Evolutionary conservation across 2,113 vertebrate species (phyloP).

Genomic region (Anolis carolinensis): DNA sequence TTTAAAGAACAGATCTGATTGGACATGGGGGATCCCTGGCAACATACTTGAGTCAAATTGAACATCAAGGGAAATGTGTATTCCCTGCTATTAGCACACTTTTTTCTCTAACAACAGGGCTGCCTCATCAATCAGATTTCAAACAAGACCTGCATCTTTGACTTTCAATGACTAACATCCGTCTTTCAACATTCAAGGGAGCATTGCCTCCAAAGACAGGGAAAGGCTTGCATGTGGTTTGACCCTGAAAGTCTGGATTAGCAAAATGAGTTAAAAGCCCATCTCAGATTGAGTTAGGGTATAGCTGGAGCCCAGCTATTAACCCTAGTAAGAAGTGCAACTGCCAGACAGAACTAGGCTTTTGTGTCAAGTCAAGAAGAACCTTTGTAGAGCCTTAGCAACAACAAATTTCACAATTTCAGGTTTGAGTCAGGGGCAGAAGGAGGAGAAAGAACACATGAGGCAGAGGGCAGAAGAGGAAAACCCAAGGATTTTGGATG

Average conservation of each 20-base stretch:
- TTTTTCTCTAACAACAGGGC: no score
- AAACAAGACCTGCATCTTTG: no score
- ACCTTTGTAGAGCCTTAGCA: not conserved
- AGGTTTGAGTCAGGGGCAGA: not conserved
- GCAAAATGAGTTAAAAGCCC: not conserved
- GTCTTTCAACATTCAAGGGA: no score
- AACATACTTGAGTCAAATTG: not conserved
- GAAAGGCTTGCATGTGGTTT: no score
- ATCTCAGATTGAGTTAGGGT: not conserved
- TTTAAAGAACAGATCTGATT: not conserved
- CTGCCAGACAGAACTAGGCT: not conserved
- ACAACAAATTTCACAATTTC: not conserved
- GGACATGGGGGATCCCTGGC: not conserved
- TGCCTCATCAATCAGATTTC: no score
- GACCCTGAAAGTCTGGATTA: not conserved
- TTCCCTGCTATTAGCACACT: no score
- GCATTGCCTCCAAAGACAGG: no score
- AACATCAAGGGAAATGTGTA: not conserved
- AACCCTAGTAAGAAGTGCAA: not conserved
- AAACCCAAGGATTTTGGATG: no score
- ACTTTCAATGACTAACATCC: no score
- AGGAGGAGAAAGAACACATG: no score
- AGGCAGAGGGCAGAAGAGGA: no score
- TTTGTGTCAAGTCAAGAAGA: not conserved
- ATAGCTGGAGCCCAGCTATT: no score